phyloP scores from a whole-genome alignment of 2,888 invertebrate species.

The Chironomus tentans region DNA sequence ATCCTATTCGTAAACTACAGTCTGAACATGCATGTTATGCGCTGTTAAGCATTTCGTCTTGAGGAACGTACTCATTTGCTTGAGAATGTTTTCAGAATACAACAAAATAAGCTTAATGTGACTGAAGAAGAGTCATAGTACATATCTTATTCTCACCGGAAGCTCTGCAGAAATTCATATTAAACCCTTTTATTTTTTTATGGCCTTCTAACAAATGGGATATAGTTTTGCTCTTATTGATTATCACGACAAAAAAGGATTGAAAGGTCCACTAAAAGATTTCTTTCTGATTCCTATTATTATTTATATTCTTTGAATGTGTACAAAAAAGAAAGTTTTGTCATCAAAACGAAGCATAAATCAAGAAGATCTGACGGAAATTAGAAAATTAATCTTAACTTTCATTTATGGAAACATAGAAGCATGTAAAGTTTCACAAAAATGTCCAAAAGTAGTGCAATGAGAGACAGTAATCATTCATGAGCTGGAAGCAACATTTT shows the following conservation, averaged over 20 bases:
- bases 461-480: not conserved
- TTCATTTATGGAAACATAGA: not conserved
- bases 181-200: constrained; percentile 26
- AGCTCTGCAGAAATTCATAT: not conserved
- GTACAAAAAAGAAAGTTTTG: not conserved
- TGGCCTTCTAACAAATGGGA: not conserved
- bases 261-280: no score
- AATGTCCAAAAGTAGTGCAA: not conserved
- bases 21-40: not conserved
- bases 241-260: not conserved
- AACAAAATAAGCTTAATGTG: no score
- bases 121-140: no score
- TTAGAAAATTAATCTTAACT: not conserved
- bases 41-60: not conserved
- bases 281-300: not conserved
- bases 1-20: no score
- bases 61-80: not conserved
- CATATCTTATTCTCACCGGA: constrained; percentile 17
- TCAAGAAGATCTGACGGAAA: not conserved
- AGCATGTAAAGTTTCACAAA: not conserved
- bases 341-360: not conserved
- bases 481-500: not conserved
- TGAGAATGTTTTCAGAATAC: not conserved
- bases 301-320: not conserved
- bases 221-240: not conserved